Base-by-base conservation (phyloP, 1,140 invertebrate genomes). In the Sesamia nonagrioides region DNA sequence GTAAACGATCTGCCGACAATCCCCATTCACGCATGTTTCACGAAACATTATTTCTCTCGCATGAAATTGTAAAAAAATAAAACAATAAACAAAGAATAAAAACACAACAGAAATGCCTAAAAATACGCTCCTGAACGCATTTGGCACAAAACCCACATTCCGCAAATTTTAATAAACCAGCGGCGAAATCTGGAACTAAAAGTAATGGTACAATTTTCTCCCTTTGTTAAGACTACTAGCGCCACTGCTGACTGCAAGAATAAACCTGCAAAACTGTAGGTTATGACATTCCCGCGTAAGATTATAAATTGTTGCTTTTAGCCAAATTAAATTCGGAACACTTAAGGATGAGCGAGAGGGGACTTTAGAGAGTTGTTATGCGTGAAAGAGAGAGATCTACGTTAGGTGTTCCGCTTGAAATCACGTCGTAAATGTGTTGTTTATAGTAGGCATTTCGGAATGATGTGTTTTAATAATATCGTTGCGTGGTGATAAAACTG, bases 291-390 rank as follows among this genome's bases (percentile, higher is more conserved):
- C 48, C 60, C 74, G 60, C 27, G 74, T 33, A 77, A 61, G 74
- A 86, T 90, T 90, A 90, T 90, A 90, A 90, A 90, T 90, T 85
- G 87, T 88, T 86, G 88, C 88, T 90, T 88, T 90, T 88, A 90
- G 83, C 83, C 80, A 88, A 89, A 90, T 90, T 90, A 90, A 89
- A 90, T 89, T 86, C 82, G 68, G 82, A 85, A 83, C 81, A 77
- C 75, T 82, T 72, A 72, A 69, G 66, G 58, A 76, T 48, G 77
- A 81, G 42, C 3, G 81, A 76, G 74, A 83, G 35, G 69, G 63
- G 15, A 7, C 13, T 61, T 81, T 33, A 18, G 7, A 5, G 60
- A 50, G 50, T 45, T 1, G 8, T 7, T n/a, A 15, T 37, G 69
- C 8, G 27, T n/a, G 82, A 85, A 52, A 61, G 81, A 78, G 81